Conservation (phyloP, 2,797 vertebrate species). For the Lateolabrax maculatus region DNA sequence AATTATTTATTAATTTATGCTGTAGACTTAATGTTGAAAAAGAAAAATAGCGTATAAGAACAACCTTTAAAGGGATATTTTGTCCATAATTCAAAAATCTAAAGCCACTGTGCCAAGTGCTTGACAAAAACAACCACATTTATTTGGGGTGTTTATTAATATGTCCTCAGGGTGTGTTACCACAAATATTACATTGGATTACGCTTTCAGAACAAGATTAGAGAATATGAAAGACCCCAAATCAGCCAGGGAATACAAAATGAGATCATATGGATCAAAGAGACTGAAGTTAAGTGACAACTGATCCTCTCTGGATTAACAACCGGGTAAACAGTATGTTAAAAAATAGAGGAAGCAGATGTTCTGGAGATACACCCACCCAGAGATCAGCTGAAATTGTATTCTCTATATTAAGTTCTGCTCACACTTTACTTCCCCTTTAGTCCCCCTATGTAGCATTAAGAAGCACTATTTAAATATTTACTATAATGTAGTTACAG, state of each 20-base stretch:
- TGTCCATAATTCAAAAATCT: not conserved
- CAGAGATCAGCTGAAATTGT: slow-evolving; percentile 22
- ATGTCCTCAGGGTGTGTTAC: slow-evolving; percentile 1
- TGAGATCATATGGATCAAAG: slow-evolving; percentile 27
- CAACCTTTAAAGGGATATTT: not conserved
- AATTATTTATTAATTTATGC: slow-evolving; percentile 21
- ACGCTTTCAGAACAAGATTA: slow-evolving; percentile 32
- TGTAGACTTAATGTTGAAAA: not conserved
- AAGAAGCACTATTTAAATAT: not conserved
- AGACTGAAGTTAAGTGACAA: slow-evolving; percentile 12
- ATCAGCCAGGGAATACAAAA: slow-evolving; percentile 27
- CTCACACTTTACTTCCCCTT: not conserved
- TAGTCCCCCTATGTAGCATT: not conserved
- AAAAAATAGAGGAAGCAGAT: slow-evolving; percentile 31
- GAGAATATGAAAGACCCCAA: not conserved
- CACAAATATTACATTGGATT: not conserved
- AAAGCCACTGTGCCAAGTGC: not conserved
- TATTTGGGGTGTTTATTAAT: not conserved
- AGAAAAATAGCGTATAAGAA: not conserved
- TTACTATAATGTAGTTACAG: not conserved
- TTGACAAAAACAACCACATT: not conserved
- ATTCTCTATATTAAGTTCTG: not conserved
- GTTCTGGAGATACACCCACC: slow-evolving; percentile 27
- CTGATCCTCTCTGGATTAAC: slow-evolving; percentile 47
- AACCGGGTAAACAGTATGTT: slow-evolving; percentile 21